phyloP scores from a whole-genome alignment of 2,113 vertebrate genomes.

The Tapirus terrestris region DNA sequence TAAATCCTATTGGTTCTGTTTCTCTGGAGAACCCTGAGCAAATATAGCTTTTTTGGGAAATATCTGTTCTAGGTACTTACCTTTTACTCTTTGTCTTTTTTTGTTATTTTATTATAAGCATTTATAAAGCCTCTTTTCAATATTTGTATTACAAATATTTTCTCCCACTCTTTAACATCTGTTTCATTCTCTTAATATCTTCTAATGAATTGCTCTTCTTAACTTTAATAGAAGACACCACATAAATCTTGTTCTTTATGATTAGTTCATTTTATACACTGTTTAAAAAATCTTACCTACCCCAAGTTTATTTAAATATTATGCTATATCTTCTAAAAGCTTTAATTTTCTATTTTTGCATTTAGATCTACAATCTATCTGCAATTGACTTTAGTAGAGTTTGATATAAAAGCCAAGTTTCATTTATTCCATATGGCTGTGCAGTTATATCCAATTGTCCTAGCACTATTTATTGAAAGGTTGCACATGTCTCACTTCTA shows the following conservation, averaged over 20 bases:
- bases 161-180: background rate
- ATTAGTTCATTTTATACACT: background rate
- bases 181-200: background rate
- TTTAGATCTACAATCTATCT: background rate
- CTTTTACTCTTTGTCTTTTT: background rate
- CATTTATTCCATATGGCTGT: background rate
- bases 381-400: background rate
- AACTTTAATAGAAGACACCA: background rate
- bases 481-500: background rate
- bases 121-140: background rate
- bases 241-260: background rate
- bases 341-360: background rate
- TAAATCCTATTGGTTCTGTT: background rate
- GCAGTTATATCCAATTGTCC: background rate
- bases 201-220: background rate
- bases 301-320: background rate
- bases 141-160: background rate
- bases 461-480: background rate
- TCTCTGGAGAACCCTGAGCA: background rate
- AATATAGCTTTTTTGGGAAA: background rate
- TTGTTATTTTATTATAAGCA: background rate
- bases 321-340: background rate
- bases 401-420: background rate
- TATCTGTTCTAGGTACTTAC: background rate
- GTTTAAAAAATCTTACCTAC: background rate